phyloP scores from a whole-genome alignment of 2,888 invertebrate genomes.

The Empis livida region DNA sequence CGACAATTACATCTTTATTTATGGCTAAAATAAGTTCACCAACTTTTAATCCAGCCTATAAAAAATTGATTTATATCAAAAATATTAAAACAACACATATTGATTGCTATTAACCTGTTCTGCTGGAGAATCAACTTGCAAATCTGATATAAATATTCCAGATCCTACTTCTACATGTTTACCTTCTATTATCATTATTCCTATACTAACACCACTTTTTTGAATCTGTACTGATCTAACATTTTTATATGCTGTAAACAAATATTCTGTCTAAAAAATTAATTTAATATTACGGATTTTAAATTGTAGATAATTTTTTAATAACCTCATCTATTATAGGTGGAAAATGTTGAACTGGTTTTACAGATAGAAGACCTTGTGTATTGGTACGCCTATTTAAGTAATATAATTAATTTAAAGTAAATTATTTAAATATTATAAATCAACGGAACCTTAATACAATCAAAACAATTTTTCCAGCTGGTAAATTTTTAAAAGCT shows the following conservation, averaged over 20 bases:
- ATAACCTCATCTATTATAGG: conserved; percentile 66
- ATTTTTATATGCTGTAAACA: conserved; percentile 50
- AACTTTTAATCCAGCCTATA: conserved; percentile 82
- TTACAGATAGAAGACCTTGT: conserved; percentile 66
- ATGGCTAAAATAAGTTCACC: conserved; percentile 96
- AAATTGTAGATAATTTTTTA: not conserved
- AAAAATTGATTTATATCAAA: conserved; percentile 14
- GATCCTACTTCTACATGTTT: conserved; percentile 83
- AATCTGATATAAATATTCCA: conserved; percentile 86
- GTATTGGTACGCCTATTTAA: conserved; percentile 23
- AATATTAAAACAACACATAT: not conserved
- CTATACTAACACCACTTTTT: conserved; percentile 66
- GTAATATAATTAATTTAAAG: not conserved
- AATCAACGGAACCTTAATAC: conserved; percentile 70
- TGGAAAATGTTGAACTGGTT: conserved; percentile 77
- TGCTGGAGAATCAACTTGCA: conserved; percentile 80
- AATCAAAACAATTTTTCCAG: conserved; percentile 73
- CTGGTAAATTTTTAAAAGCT: conserved; percentile 82
- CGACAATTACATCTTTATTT: conserved; percentile 81
- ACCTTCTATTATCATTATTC: conserved; percentile 92
- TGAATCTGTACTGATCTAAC: conserved; percentile 69
- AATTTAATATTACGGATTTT: no score
- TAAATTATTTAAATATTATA: not conserved
- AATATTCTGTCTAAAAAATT: conserved; percentile 12
- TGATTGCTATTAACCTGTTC: conserved; percentile 49